Base-by-base conservation (phyloP, 2,113 vertebrate species). In the Pituophis catenifer region DNA sequence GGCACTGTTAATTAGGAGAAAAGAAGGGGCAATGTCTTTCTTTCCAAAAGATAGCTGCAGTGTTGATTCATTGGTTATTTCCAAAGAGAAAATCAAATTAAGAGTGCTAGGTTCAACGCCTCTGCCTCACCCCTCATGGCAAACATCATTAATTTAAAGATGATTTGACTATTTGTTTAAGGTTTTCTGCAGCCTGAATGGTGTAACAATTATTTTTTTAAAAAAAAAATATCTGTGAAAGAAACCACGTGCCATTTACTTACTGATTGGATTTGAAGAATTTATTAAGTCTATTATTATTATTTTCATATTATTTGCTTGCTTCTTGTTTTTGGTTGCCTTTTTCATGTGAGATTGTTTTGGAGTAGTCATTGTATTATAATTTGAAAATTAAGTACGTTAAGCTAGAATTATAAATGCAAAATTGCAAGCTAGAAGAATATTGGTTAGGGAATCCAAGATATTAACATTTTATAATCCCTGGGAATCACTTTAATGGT, bases 1-100 rank as follows among this genome's bases (percentile, higher is more conserved):
- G 91, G 92, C 94, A 96, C 97, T 97, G 95, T 96, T 96, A 98
- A 97, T 96, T 97, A 96, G 95, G 92, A 88, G 95, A 96, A 55
- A 44, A 95, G 96, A 44, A 95, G 1, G 38, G 44, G 38, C 93
- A 94, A 90, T 92, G 95, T 93, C 0, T 3, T 50, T 10, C 5
- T 52, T 29, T 96, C 96, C 94, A 87, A 0, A 12, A 94, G 93
- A 70, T 55, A 93, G 92, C 93, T 92, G 86, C 2, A 89, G 48
- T 7, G 53, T 3, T 81, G 95, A 90, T 95, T 9, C 93, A 17
- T 81, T 48, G 1, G 0, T 33, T 1, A 86, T 10, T 59, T 85
- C 23, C 13, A 50, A 1, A 26, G 11, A 26, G 53, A 85, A 85
- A 89, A 59, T 1, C 88, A 52, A 17, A 58, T 8, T 24, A 21